Evolutionary conservation across 2,113 vertebrate genomes (phyloP).

Genomic region (Lepus americanus): DNA sequence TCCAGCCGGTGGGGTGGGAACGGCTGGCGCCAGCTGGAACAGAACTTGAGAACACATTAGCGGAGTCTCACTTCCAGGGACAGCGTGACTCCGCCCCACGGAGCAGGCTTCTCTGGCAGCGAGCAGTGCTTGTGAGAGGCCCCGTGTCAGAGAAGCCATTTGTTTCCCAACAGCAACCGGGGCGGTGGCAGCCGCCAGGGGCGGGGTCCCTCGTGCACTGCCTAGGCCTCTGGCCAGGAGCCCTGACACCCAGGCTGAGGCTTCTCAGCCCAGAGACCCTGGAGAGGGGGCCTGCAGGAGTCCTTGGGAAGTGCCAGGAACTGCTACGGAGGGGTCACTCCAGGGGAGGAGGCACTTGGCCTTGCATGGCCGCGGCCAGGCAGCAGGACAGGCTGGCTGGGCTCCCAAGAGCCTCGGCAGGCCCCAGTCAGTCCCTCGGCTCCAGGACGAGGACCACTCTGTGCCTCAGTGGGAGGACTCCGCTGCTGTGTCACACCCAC

Average conservation of each 20-base stretch:
- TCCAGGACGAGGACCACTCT: neutral
- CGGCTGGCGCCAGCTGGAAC: constrained; percentile 71
- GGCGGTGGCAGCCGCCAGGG: neutral
- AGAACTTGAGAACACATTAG: constrained; percentile 73
- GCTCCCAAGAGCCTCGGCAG: neutral
- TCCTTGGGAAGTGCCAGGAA: neutral
- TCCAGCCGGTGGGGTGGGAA: constrained; percentile 43
- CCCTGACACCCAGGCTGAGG: neutral
- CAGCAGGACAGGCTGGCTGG: neutral
- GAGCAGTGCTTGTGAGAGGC: constrained; percentile 5
- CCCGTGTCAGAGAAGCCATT: constrained; percentile 42
- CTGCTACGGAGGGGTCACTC: too few species aligned
- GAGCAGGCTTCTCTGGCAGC: constrained; percentile 67
- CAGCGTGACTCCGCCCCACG: neutral
- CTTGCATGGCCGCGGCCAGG: neutral
- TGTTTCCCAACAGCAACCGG: constrained; percentile 68
- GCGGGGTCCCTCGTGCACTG: neutral
- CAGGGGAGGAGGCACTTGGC: neutral
- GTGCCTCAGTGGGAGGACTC: neutral
- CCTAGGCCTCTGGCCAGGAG: neutral
- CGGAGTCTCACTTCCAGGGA: constrained; percentile 73
- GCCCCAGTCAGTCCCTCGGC: neutral
- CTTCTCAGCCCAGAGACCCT: neutral
- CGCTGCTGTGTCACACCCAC: neutral
- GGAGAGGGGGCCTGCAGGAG: accelerated